Conservation (phyloP, 2,797 vertebrate species). For the Tauraco hartlaubi region DNA sequence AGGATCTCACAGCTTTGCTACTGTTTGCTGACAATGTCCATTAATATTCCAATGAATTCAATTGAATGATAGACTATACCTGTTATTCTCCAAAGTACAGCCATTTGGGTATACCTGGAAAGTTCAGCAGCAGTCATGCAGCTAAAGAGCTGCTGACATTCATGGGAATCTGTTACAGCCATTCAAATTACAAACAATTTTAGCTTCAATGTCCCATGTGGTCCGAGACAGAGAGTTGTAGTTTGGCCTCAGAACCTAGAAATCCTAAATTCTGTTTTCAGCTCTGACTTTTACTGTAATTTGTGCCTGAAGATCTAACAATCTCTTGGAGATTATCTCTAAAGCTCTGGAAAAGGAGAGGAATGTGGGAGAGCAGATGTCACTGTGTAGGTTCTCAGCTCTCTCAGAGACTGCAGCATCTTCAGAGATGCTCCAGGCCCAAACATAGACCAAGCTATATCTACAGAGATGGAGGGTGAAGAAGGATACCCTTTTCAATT, state of each 20-base stretch:
- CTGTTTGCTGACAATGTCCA: conserved; percentile 49
- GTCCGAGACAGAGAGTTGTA: neutral
- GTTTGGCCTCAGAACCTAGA: neutral
- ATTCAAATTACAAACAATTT: conserved; percentile 51
- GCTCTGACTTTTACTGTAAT: neutral
- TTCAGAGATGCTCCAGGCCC: neutral
- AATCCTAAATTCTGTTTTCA: conserved; percentile 17
- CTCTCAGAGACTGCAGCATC: neutral
- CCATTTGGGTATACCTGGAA: conserved; percentile 47
- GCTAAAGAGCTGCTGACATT: conserved; percentile 69
- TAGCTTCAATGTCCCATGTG: neutral
- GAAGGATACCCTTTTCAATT: neutral
- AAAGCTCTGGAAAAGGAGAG: neutral
- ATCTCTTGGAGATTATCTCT: neutral
- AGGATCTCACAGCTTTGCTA: conserved; percentile 45
- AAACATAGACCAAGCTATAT: neutral
- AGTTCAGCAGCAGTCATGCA: conserved; percentile 62
- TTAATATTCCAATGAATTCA: conserved; percentile 56
- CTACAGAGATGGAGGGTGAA: neutral
- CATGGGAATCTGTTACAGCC: conserved; percentile 47
- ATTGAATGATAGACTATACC: conserved; percentile 34
- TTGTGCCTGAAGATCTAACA: conserved; percentile 2
- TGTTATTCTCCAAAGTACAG: conserved; percentile 22
- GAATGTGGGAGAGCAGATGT: neutral
- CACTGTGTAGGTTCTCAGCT: neutral